A percentile compares a stretch with the other conserved stretches of the same genome.
Conservation (phyloP, 2,113 vertebrate genomes). For the Dicerorhinus sumatrensis region DNA sequence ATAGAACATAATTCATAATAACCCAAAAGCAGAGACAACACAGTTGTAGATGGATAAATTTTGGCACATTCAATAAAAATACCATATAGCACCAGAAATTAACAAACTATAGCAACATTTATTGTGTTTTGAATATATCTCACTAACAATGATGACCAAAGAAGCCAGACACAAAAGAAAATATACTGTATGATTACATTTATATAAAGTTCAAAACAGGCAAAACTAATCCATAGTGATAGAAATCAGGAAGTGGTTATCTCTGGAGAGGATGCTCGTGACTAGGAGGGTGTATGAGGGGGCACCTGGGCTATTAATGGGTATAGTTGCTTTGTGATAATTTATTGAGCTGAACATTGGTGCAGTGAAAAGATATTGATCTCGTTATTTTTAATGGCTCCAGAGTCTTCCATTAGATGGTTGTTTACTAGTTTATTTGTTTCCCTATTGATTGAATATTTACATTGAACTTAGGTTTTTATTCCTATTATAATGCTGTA, state of each 20-base stretch:
- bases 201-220: background rate
- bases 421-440: slow-evolving; percentile 6
- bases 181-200: background rate
- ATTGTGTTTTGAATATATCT: background rate
- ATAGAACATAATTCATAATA: slow-evolving; percentile 14
- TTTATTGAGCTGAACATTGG: slow-evolving; percentile 14
- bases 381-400: slow-evolving; percentile 40
- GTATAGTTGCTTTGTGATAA: background rate
- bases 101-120: background rate
- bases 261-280: background rate
- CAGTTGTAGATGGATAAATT: background rate
- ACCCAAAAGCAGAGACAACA: background rate
- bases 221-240: background rate
- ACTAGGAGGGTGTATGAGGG: background rate
- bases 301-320: background rate
- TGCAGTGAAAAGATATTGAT: slow-evolving; percentile 5
- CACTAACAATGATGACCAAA: background rate
- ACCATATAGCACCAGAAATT: background rate
- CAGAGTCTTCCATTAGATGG: slow-evolving; percentile 1
- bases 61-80: background rate
- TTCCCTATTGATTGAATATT: background rate
- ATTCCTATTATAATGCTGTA: background rate
- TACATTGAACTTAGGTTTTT: background rate
- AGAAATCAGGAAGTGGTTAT: background rate
- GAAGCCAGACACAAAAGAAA: background rate